Base-by-base conservation (phyloP, 2,888 invertebrate genomes). In the Neoascia interrupta region DNA sequence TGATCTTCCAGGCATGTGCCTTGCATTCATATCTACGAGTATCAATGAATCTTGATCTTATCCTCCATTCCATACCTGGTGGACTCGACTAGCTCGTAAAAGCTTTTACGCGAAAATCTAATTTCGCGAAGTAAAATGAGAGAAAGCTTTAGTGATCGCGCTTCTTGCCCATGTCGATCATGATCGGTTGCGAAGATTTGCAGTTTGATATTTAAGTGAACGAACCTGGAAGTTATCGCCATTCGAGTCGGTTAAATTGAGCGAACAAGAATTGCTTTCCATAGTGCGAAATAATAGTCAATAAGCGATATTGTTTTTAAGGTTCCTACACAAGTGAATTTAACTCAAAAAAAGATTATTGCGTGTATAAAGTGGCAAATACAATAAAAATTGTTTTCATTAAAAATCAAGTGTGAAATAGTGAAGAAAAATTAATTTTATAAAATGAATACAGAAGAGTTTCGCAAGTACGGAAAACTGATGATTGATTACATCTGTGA, bases 401-500 rank as follows among this genome's bases (percentile, higher is more conserved):
- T n/a, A n/a, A n/a, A n/a, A n/a, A n/a, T 58, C 10, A 39, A 61
- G 26, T 63, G 54, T 11, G 58, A 15, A 56, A 21, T 5, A 13
- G 5, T 1, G 19, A 31, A 58, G 11, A 45, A 28, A 43, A 74
- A 11, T 26, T n/a, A 49, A 43, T 51, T n/a, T n/a, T n/a, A n/a
- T 63, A 89, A 85, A 86, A 95, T 96, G 95, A 92, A 95, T 88
- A 91, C 92, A 11, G 91, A 93, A 84, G 93, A 94, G 83, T 95
- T 96, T 88, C 91, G 94, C 60, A 89, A 89, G 63, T 91, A 93
- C 68, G 95, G 95, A 15, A 94, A 94, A 87, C 92, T 94, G 86
- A 94, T 95, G 93, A 92, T 96, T 74, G 95, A 96, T 87, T 95
- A 94, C 86, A 95, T 96, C 81, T 94, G 94, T 85, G 90, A 93